These are phyloP conservation scores for Cheirogaleus major DNA, from an alignment of 2,797 vertebrate genomes.

Conservation along the genomic window DNA sequence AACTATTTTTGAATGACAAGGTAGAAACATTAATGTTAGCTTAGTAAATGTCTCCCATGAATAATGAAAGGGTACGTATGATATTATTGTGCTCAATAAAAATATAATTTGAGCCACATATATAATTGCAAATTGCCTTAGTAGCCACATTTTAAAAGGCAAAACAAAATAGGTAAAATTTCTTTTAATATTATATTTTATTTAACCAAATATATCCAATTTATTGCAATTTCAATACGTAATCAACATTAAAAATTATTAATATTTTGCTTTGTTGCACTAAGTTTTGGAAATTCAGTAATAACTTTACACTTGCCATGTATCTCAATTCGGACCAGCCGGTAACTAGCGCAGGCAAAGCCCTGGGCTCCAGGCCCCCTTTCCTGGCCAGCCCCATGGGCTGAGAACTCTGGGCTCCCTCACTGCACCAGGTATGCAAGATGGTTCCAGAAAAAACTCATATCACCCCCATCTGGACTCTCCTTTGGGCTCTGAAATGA, in stretches of 20 bases:
- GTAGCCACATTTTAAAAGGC: not conserved
- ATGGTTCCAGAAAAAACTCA: not conserved
- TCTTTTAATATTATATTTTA: not conserved
- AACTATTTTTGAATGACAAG: not conserved
- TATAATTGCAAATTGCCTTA: not conserved
- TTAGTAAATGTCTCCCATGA: not conserved
- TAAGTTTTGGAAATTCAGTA: not conserved
- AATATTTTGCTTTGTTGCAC: not conserved
- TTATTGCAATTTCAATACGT: not conserved
- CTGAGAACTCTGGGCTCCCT: not conserved
- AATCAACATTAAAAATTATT: not conserved
- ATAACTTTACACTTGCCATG: not conserved
- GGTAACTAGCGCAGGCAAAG: not conserved
- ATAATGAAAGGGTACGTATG: not conserved
- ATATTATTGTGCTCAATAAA: not conserved
- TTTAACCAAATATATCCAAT: not conserved
- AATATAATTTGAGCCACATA: not conserved
- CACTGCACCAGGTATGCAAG: no score
- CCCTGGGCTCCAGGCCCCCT: no score
- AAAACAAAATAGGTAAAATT: not conserved
- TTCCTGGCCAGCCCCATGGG: no score
- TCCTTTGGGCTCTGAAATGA: not conserved
- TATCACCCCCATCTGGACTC: not conserved
- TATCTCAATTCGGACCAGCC: not conserved
- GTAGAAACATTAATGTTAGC: not conserved